Evolutionary conservation across 2,113 vertebrate species (phyloP).

Genomic region (Centrocercus urophasianus): DNA sequence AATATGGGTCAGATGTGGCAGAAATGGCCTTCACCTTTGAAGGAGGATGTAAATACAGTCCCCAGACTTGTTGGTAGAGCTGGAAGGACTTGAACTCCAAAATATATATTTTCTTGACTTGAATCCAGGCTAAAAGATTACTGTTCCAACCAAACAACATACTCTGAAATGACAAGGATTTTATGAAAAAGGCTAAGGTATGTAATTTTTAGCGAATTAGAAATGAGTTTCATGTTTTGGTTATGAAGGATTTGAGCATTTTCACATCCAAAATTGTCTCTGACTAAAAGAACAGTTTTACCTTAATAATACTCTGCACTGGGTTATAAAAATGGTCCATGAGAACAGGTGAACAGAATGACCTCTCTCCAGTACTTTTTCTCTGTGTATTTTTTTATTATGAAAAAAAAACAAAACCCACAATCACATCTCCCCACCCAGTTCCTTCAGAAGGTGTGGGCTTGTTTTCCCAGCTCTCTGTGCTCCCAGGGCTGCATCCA

Average conservation of each 20-base stretch:
- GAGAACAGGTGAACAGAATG: constrained; percentile 21
- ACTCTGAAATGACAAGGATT: neutral
- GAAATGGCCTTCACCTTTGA: neutral
- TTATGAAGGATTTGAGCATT: neutral
- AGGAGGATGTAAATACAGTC: neutral
- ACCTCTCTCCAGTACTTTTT: neutral
- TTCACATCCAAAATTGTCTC: neutral
- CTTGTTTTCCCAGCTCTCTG: neutral
- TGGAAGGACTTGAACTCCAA: constrained; percentile 5
- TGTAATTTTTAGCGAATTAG: neutral
- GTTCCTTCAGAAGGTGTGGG: neutral
- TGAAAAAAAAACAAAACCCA: neutral
- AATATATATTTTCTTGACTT: constrained; percentile 19
- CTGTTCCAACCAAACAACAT: neutral
- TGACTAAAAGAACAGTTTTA: constrained; percentile 16
- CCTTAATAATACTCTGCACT: neutral
- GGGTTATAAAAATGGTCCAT: neutral
- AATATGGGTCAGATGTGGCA: neutral
- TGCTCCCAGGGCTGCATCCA: neutral
- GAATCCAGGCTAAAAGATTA: constrained; percentile 13
- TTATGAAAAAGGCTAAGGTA: neutral
- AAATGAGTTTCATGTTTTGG: neutral
- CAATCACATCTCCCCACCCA: neutral
- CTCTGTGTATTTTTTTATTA: neutral
- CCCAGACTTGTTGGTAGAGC: neutral